These are phyloP conservation scores for Acanthochromis polyacanthus DNA, from an alignment of 2,113 vertebrate genomes.

Conservation along the genomic window DNA sequence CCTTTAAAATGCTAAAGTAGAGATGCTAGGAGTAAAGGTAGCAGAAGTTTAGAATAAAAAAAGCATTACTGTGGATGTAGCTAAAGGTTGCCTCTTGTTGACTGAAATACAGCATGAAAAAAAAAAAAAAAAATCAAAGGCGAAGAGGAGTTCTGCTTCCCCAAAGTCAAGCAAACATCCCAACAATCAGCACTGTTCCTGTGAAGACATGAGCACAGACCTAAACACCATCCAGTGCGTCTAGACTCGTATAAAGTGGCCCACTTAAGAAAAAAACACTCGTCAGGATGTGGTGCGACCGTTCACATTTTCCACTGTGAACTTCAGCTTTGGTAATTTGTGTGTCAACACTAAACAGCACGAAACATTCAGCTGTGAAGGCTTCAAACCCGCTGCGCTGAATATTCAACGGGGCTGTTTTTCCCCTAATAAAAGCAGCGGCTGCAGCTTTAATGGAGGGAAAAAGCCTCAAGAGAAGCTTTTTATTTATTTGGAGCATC, in stretches of 20 bases:
- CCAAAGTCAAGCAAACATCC: too few relatives aligned
- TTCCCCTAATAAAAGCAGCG: constrained; percentile 66
- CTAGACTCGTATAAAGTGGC: constrained; percentile 15
- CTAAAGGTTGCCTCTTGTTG: too few relatives aligned
- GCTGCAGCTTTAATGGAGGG: constrained; percentile 52
- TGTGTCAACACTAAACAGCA: constrained; percentile 44
- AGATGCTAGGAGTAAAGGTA: too few relatives aligned
- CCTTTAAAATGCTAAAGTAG: too few relatives aligned
- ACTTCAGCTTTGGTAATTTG: neutral
- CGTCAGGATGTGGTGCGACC: constrained; percentile 39
- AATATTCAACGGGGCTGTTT: constrained; percentile 70
- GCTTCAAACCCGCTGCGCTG: constrained; percentile 39
- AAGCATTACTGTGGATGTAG: too few relatives aligned
- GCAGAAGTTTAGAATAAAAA: too few relatives aligned
- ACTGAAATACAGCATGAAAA: too few relatives aligned
- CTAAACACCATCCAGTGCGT: neutral
- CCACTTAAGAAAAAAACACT: neutral
- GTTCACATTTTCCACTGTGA: constrained; percentile 54
- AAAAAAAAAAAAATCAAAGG: too few relatives aligned
- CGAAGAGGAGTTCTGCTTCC: too few relatives aligned
- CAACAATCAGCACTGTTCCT: too few relatives aligned
- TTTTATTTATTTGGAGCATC: constrained; percentile 17
- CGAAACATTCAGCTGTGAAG: constrained; percentile 6
- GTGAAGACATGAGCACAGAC: neutral
- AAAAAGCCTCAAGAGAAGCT: constrained; percentile 43